Conservation (phyloP, 2,113 vertebrate species). For the Anas platyrhynchos region DNA sequence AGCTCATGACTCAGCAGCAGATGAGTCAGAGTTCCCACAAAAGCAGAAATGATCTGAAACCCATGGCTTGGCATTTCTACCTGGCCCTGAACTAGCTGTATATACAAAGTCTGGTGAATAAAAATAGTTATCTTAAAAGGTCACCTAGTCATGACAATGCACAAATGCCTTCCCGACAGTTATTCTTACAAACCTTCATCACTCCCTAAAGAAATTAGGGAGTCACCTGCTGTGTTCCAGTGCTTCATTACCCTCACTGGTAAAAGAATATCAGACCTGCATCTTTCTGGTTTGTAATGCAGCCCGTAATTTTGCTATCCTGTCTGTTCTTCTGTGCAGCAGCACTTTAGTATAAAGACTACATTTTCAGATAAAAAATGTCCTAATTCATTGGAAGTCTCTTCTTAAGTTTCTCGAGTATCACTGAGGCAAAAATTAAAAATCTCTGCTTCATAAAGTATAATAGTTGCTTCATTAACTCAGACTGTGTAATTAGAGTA, state of each 20-base stretch:
- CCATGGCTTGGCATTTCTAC: background rate
- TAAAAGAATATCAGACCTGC: background rate
- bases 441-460: slow-evolving; percentile 25
- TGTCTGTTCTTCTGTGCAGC: background rate
- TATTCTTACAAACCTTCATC: background rate
- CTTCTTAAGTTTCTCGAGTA: background rate
- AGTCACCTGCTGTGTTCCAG: background rate
- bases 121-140: background rate
- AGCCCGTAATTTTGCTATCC: background rate
- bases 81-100: background rate
- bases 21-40: background rate
- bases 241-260: background rate
- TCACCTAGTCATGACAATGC: background rate
- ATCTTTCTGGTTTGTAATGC: background rate
- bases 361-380: background rate
- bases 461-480: slow-evolving; percentile 49
- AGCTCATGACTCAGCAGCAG: background rate
- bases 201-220: background rate
- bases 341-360: background rate
- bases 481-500: slow-evolving; percentile 25
- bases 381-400: background rate
- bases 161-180: background rate
- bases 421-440: background rate
- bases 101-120: background rate
- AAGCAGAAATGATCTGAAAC: background rate